phyloP scores from a whole-genome alignment of 1,140 invertebrate genomes.

The Drosophila eugracilis region DNA sequence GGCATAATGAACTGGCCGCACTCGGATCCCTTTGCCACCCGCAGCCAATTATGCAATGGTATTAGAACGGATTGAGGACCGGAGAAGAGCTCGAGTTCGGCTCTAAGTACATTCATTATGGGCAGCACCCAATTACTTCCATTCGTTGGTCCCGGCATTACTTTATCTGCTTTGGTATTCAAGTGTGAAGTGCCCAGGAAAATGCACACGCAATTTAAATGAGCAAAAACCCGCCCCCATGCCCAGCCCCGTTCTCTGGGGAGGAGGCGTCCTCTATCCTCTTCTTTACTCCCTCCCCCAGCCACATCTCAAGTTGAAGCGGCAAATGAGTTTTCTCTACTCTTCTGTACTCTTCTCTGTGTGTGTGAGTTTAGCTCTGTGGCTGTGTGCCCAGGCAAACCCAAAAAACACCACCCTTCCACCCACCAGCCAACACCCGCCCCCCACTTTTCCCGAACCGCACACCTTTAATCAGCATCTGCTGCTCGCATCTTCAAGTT shows the following conservation, averaged over 20 bases:
- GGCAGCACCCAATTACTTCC: constrained; percentile 76
- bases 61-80: constrained; percentile 30
- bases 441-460: constrained; percentile 51
- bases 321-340: constrained; percentile 76
- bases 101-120: constrained; percentile 60
- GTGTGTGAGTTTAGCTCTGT: constrained; percentile 20
- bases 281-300: background rate
- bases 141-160: constrained; percentile 68
- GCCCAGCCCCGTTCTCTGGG: constrained; percentile 13
- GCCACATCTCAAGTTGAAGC: constrained; percentile 54
- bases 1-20: constrained; percentile 30
- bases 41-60: constrained; percentile 53
- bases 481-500: constrained; percentile 82
- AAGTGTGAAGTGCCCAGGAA: constrained; percentile 78
- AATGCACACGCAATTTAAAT: constrained; percentile 83
- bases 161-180: constrained; percentile 82
- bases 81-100: constrained; percentile 14
- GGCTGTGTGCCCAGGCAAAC: constrained; percentile 20
- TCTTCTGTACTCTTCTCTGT: constrained; percentile 33
- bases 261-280: constrained; percentile 1
- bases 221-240: constrained; percentile 48
- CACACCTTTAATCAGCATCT: constrained; percentile 83
- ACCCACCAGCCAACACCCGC: constrained; percentile 11
- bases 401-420: constrained; percentile 4
- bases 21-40: background rate